A percentile compares a stretch with the other conserved stretches of the same genome.
Evolutionary conservation across 2,888 invertebrate genomes (phyloP).

Genomic region (Exocentrus adspersus): DNA sequence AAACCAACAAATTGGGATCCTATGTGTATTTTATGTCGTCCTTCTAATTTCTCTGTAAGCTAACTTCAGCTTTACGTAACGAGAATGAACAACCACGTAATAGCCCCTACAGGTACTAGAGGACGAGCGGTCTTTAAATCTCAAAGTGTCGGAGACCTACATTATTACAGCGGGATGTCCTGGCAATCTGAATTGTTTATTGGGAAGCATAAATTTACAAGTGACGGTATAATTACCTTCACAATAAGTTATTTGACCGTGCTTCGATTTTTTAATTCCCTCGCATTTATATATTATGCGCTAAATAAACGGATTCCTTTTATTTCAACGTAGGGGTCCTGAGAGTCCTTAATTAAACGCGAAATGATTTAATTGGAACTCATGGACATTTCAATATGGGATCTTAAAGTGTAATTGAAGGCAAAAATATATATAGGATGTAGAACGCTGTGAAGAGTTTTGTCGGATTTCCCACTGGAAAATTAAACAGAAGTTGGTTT

Average conservation of each 20-base stretch:
- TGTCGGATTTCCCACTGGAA: too few relatives aligned
- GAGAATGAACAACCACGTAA: conserved; percentile 11
- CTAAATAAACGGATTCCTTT: conserved; percentile 2
- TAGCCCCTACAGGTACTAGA: conserved; percentile 2
- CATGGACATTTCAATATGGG: background rate
- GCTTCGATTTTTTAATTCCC: conserved; percentile 47
- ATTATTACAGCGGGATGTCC: conserved; percentile 54
- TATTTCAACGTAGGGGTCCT: background rate
- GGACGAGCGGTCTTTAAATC: conserved; percentile 39
- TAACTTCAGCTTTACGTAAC: conserved; percentile 15
- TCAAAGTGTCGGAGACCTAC: conserved; percentile 45
- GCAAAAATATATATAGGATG: too few relatives aligned
- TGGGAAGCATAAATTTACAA: conserved; percentile 56
- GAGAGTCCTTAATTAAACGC: background rate
- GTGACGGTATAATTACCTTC: conserved; percentile 57
- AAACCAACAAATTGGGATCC: too few relatives aligned
- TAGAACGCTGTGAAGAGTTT: too few relatives aligned
- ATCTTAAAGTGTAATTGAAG: too few relatives aligned
- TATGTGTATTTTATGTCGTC: background rate
- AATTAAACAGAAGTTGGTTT: too few relatives aligned
- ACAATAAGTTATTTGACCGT: conserved; percentile 50
- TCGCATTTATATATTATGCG: conserved; percentile 1
- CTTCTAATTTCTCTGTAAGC: background rate
- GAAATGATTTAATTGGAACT: background rate
- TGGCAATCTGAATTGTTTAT: conserved; percentile 56